phyloP scores from a whole-genome alignment of 2,888 invertebrate species.

The Cephalotes varians region DNA sequence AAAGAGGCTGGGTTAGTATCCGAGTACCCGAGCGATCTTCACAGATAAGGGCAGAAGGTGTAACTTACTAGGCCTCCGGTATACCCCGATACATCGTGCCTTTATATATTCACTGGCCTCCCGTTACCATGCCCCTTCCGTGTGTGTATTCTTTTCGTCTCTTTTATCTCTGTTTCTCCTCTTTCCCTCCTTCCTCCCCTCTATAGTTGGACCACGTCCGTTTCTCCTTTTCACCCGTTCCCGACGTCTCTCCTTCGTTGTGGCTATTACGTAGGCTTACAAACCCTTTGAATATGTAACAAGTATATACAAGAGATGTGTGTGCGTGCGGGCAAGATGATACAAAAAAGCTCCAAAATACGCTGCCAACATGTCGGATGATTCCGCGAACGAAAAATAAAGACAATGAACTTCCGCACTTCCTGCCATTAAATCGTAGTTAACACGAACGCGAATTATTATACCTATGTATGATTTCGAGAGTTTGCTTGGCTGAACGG shows the following conservation, averaged over 20 bases:
- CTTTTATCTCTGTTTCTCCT: conserved; percentile 53
- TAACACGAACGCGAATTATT: conserved; percentile 13
- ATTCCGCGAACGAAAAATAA: conserved; percentile 76
- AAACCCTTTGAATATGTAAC: conserved; percentile 66
- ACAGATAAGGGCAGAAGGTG: conserved; percentile 84
- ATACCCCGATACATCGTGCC: conserved; percentile 76
- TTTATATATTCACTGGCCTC: conserved; percentile 73
- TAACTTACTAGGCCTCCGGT: conserved; percentile 84
- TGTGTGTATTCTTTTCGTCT: conserved; percentile 65
- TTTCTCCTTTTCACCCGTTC: conserved; percentile 34
- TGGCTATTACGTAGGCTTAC: conserved; percentile 67
- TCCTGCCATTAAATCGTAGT: conserved; percentile 68
- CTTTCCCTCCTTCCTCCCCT: conserved; percentile 13
- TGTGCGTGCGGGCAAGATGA: conserved; percentile 10
- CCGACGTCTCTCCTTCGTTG: neutral
- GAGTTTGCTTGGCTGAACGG: neutral
- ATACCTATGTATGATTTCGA: neutral
- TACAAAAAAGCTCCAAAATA: conserved; percentile 75
- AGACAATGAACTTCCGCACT: conserved; percentile 74
- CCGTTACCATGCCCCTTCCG: conserved; percentile 71
- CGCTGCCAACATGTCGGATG: conserved; percentile 64
- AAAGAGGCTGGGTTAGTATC: conserved; percentile 78
- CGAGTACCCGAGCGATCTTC: conserved; percentile 82
- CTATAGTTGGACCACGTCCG: conserved; percentile 30
- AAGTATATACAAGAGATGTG: conserved; percentile 31